Conservation (phyloP, 2,797 vertebrate genomes). For the Vipera ursinii region DNA sequence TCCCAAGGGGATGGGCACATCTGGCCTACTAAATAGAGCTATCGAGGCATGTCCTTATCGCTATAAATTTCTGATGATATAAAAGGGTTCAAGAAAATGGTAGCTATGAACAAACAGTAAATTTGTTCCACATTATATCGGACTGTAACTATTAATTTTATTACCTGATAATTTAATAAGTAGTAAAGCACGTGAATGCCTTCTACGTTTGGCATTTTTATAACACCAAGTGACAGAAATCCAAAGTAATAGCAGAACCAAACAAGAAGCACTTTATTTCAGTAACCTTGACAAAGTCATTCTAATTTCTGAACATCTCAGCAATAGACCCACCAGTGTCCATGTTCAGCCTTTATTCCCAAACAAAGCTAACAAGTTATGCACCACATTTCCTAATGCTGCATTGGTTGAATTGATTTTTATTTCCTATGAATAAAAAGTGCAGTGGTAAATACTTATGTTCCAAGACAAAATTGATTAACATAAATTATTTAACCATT, state of each 20-base stretch:
- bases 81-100: not conserved
- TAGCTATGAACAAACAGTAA: not conserved
- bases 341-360: constrained; percentile 13
- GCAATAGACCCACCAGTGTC: constrained; percentile 2
- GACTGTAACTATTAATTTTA: not conserved
- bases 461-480: not conserved
- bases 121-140: not conserved
- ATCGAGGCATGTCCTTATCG: not conserved
- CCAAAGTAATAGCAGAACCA: constrained; percentile 6
- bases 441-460: not conserved
- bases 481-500: not conserved
- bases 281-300: constrained; percentile 8
- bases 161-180: not conserved
- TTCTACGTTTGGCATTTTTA: not conserved
- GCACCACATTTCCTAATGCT: not conserved
- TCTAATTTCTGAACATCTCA: constrained; percentile 14
- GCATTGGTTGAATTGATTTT: constrained; percentile 7
- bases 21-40: not conserved
- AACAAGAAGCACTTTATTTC: constrained; percentile 14
- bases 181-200: not conserved
- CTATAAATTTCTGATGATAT: not conserved
- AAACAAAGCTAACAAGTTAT: constrained; percentile 17
- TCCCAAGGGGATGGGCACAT: not conserved
- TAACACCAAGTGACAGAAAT: not conserved
- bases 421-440: constrained; percentile 3